phyloP scores from a whole-genome alignment of 2,113 vertebrate genomes.

The Haplotaxodon microlepis region DNA sequence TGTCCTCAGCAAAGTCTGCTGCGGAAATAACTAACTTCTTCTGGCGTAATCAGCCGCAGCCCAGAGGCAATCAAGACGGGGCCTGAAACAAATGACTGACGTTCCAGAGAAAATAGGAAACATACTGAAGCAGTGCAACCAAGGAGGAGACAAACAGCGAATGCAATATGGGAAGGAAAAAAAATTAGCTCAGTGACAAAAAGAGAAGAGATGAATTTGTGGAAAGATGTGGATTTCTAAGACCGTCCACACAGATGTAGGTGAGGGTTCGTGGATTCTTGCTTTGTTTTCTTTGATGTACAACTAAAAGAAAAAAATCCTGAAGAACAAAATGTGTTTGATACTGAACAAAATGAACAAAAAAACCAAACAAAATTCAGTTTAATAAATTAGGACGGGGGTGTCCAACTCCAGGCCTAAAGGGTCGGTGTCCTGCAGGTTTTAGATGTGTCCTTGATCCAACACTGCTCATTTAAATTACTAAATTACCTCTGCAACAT shows the following conservation, averaged over 20 bases:
- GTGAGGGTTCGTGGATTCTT: neutral
- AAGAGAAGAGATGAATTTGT: neutral
- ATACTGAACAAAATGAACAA: neutral
- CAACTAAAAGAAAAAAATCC: neutral
- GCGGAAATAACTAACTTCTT: neutral
- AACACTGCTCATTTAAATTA: neutral
- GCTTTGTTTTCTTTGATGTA: neutral
- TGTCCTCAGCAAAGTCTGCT: neutral
- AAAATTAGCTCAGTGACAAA: neutral
- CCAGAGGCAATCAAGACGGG: neutral
- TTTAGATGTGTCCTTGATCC: neutral
- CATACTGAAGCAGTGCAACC: neutral
- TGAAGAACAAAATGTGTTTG: neutral
- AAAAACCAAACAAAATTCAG: neutral
- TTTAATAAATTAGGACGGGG: neutral
- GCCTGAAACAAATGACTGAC: neutral
- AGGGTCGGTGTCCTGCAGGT: accelerated
- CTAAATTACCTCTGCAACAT: neutral
- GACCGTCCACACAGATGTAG: neutral
- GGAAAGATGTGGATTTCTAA: neutral
- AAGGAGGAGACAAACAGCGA: neutral
- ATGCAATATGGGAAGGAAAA: neutral
- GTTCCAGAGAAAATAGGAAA: neutral
- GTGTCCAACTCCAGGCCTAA: neutral
- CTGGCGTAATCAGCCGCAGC: neutral